phyloP scores from a whole-genome alignment of 1,140 invertebrate genomes.

The Helicoverpa zea region DNA sequence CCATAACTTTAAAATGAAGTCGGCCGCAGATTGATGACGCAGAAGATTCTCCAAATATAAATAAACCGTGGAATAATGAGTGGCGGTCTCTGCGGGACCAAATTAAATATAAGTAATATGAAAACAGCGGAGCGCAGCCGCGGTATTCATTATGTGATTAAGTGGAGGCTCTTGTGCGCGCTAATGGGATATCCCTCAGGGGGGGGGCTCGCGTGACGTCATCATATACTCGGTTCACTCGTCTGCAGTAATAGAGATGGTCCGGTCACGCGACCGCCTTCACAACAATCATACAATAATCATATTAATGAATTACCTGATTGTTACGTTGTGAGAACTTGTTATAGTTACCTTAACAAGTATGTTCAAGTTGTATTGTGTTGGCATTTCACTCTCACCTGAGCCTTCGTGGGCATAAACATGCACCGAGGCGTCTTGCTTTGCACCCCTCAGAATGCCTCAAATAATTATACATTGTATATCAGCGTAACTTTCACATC shows the following conservation, averaged over 20 bases:
- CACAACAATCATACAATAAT: not conserved
- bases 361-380: too few relatives aligned
- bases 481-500: not conserved
- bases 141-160: conserved; percentile 17
- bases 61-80: not conserved
- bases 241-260: not conserved
- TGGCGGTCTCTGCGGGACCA: not conserved
- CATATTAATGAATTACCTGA: too few relatives aligned
- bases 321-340: too few relatives aligned
- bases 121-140: not conserved
- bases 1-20: not conserved
- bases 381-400: too few relatives aligned
- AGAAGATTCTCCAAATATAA: not conserved
- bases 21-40: not conserved
- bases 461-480: too few relatives aligned
- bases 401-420: too few relatives aligned
- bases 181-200: not conserved
- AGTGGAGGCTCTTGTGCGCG: not conserved
- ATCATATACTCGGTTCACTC: not conserved
- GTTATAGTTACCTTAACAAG: too few relatives aligned
- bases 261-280: not conserved
- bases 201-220: conserved; percentile 2
- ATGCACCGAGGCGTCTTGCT: too few relatives aligned
- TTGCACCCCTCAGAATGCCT: too few relatives aligned
- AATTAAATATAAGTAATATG: not conserved